Evolutionary conservation across 2,113 vertebrate genomes (phyloP), one percentile per base, ranked within the genome.

Genomic region (Rhipidura dahli): DNA sequence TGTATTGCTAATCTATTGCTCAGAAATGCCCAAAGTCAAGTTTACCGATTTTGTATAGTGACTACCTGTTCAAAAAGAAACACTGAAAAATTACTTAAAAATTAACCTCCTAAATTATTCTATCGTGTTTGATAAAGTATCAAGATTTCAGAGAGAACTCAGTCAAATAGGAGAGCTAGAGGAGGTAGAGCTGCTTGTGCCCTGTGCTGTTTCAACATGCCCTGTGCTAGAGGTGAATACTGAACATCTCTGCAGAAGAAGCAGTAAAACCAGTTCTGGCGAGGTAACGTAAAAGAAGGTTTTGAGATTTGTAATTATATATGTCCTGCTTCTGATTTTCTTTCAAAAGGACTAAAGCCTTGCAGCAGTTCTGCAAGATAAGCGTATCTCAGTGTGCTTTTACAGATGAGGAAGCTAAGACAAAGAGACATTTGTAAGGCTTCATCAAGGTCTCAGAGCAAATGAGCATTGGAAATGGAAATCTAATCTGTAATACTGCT

Each of bases 241-340:
- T 69, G 78, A 73, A 83, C 66, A 83, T 76, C 53, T 87, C 65
- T 83, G 44, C 59, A 72, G 66, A 89, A 86, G 83, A 78, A 92
- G 83, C 82, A 80, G 78, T 94, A 86, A 91, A 95, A 83, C 75
- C 68, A 83, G 82, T 93, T 96, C 27, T 56, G 50, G 82, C 33
- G 90, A 73, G 50, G 75, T 85, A 94, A 93, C 9, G 24, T 57
- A 69, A 82, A 64, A 80, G 30, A 64, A 83, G 30, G 21, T 11
- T 88, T 73, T 88, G 68, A 81, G 69, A 86, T 83, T 71, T 81
- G 26, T 80, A 47, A 39, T 77, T 30, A 45, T 45, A 0, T 68
- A 81, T 51, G 42, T 86, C 50, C 68, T 86, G 39, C 37, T 87
- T 63, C 42, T 63, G 57, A 60, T 47, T 49, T 64, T 82, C 82